phyloP scores from a whole-genome alignment of 2,888 invertebrate species.

The Neria commutata region DNA sequence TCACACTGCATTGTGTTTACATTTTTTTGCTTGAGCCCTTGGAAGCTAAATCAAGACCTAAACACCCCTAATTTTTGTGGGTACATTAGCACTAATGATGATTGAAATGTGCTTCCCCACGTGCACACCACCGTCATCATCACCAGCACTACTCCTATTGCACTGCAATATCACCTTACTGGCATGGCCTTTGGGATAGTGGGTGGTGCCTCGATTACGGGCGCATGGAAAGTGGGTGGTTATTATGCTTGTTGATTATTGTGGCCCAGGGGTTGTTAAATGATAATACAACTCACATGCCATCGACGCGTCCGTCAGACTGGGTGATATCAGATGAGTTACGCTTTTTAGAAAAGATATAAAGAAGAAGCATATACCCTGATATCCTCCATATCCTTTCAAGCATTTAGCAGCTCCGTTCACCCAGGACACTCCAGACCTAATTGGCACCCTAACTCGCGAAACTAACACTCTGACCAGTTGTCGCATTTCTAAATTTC shows the following conservation, averaged over 20 bases:
- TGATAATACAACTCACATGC: background rate
- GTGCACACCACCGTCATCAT: background rate
- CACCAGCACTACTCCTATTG: background rate
- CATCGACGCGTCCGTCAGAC: too few relatives aligned
- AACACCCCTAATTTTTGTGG: conserved; percentile 61
- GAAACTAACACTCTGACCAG: too few relatives aligned
- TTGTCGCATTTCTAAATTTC: too few relatives aligned
- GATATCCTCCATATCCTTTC: too few relatives aligned
- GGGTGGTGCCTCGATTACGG: background rate
- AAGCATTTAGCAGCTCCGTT: too few relatives aligned
- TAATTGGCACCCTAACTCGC: too few relatives aligned
- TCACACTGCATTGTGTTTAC: conserved; percentile 4
- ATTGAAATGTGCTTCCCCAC: conserved; percentile 58
- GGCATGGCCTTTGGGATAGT: background rate
- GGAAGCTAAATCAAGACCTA: conserved; percentile 44
- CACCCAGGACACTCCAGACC: too few relatives aligned
- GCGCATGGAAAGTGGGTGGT: background rate
- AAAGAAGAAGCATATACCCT: too few relatives aligned
- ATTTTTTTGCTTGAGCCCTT: conserved; percentile 19
- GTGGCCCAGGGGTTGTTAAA: background rate
- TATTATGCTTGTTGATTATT: background rate
- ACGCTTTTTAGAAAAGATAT: background rate
- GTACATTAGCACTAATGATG: conserved; percentile 64
- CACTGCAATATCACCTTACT: background rate
- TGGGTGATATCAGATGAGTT: conserved; percentile 1